phyloP scores from a whole-genome alignment of 2,888 invertebrate genomes.

The Ophion slaviceki region DNA sequence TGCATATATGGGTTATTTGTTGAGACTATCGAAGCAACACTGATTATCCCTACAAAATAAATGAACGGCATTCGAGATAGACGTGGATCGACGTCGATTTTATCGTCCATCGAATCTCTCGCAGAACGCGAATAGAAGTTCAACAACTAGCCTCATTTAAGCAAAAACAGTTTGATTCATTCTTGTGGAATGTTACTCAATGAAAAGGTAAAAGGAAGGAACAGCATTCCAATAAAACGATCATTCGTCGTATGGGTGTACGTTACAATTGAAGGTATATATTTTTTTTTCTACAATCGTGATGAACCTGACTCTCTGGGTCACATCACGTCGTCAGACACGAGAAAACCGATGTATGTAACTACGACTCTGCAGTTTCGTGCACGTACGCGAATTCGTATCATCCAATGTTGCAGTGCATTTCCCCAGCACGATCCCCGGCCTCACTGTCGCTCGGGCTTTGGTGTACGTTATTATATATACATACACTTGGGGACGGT shows the following conservation, averaged over 20 bases:
- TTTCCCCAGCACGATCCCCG: conserved; percentile 28
- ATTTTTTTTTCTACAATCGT: conserved; percentile 6
- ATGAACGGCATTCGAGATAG: no score
- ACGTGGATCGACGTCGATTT: background rate
- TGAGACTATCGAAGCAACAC: background rate
- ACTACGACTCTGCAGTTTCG: conserved; percentile 26
- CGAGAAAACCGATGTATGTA: conserved; percentile 7
- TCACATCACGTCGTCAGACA: conserved; percentile 1
- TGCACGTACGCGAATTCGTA: conserved; percentile 59
- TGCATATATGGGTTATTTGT: background rate
- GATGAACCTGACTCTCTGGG: conserved; percentile 23
- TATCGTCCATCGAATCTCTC: background rate
- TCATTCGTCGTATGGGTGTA: background rate
- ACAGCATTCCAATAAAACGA: background rate
- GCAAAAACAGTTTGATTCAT: background rate
- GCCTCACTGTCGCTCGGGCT: conserved; percentile 5
- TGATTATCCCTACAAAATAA: no score
- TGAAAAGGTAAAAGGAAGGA: background rate
- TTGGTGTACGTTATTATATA: conserved; percentile 11
- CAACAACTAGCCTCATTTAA: conserved; percentile 2
- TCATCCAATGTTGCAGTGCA: conserved; percentile 39
- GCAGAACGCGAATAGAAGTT: conserved; percentile 9
- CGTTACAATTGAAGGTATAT: background rate
- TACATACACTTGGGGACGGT: background rate
- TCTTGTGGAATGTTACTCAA: conserved; percentile 1